Percentiles rank a stretch among this genome's conserved stretches.
Conservation (phyloP, 2,888 invertebrate genomes). For the Himalopsyche anomala region DNA sequence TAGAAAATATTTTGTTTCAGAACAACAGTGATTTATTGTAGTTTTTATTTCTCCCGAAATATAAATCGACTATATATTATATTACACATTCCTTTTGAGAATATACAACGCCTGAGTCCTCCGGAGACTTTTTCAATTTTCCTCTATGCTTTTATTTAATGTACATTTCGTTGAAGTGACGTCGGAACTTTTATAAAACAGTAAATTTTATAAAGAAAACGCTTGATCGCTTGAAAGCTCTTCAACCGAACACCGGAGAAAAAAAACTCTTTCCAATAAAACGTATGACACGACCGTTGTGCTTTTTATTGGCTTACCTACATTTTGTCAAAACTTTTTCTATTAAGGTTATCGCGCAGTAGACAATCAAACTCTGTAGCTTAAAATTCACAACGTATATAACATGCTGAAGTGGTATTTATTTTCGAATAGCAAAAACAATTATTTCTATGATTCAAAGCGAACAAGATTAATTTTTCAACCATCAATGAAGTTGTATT, state of each 20-base stretch:
- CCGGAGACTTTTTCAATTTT: not conserved
- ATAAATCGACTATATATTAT: not conserved
- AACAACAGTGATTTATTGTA: too few species aligned
- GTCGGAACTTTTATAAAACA: slow-evolving; percentile 14
- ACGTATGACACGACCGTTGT: slow-evolving; percentile 1
- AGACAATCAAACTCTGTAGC: too few species aligned
- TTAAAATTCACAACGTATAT: too few species aligned
- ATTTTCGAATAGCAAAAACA: too few species aligned
- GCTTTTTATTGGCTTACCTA: not conserved
- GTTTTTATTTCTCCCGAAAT: too few species aligned
- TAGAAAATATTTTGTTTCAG: too few species aligned
- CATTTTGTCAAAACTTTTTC: not conserved
- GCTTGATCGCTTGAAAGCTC: not conserved
- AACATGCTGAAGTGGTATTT: too few species aligned
- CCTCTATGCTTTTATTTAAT: not conserved
- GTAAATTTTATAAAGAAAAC: not conserved
- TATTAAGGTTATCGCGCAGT: not conserved
- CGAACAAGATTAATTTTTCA: too few species aligned
- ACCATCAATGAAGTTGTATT: too few species aligned
- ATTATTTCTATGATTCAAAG: too few species aligned
- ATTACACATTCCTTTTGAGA: slow-evolving; percentile 5
- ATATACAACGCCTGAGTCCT: not conserved
- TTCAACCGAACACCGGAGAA: not conserved
- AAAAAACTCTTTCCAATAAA: slow-evolving; percentile 27
- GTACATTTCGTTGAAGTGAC: slow-evolving; percentile 15